Evolutionary conservation across 2,113 vertebrate genomes (phyloP).

Genomic region (Sapayoa aenigma): DNA sequence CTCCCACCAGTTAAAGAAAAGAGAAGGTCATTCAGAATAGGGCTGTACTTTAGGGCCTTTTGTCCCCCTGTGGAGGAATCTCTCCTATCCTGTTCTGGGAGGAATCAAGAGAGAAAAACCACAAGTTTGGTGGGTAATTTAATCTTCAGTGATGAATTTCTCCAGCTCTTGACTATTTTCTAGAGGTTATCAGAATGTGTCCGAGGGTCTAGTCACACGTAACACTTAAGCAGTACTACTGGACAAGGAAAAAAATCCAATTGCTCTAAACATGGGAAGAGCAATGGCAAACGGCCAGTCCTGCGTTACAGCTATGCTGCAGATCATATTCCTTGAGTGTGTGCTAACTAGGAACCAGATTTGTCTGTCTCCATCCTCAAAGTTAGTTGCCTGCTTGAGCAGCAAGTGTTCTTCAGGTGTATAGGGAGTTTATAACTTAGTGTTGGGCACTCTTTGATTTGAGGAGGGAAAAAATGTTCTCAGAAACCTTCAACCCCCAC

Average conservation of each 20-base stretch:
- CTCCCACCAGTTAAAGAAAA: neutral
- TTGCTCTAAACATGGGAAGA: neutral
- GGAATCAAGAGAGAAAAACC: neutral
- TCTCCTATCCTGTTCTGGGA: neutral
- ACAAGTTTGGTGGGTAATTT: neutral
- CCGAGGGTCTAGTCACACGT: neutral
- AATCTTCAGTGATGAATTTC: neutral
- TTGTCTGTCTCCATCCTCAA: neutral
- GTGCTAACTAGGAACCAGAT: neutral
- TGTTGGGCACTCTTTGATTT: too few species aligned
- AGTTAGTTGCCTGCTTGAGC: neutral
- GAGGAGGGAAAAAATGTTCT: too few species aligned
- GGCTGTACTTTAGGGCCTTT: neutral
- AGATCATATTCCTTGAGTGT: neutral
- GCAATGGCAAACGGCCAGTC: neutral
- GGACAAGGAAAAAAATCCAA: neutral
- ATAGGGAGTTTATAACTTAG: neutral
- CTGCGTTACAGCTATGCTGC: neutral
- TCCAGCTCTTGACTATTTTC: neutral
- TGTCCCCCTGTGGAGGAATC: too few species aligned
- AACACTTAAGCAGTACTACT: neutral
- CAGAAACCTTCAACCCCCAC: too few species aligned
- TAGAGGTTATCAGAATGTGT: neutral
- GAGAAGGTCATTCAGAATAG: neutral
- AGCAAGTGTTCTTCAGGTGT: neutral